Evolutionary conservation across 2,113 vertebrate species (phyloP).

Genomic region (Scartelaos histophorus): DNA sequence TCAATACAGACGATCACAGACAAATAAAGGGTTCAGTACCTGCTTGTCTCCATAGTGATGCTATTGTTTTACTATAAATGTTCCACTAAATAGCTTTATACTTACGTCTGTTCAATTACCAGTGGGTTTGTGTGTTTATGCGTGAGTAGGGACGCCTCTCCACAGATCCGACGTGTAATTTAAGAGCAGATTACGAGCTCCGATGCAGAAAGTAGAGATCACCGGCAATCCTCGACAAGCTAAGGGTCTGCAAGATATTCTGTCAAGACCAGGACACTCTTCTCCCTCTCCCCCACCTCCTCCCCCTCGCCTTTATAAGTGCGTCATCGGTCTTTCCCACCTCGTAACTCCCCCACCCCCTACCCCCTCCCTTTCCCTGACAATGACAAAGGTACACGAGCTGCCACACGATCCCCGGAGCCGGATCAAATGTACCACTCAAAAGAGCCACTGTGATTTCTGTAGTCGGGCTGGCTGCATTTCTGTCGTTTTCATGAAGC

Average conservation of each 20-base stretch:
- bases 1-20: too few relatives aligned
- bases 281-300: neutral
- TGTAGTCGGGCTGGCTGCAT: neutral
- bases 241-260: neutral
- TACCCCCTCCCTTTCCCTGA: constrained; percentile 6
- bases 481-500: neutral
- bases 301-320: neutral
- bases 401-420: neutral
- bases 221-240: too few relatives aligned
- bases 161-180: too few relatives aligned
- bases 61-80: too few relatives aligned
- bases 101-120: too few relatives aligned
- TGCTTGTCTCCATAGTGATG: too few relatives aligned
- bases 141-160: too few relatives aligned
- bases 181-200: neutral
- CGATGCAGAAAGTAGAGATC: neutral
- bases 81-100: too few relatives aligned
- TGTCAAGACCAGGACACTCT: neutral
- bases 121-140: too few relatives aligned
- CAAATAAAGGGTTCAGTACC: too few relatives aligned
- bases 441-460: neutral
- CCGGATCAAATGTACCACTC: constrained; percentile 13
- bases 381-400: constrained; percentile 34
- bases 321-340: constrained; percentile 34
- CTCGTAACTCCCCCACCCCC: constrained; percentile 8